These are phyloP conservation scores for Apaloderma vittatum DNA, from an alignment of 2,113 vertebrate species.

Conservation along the genomic window DNA sequence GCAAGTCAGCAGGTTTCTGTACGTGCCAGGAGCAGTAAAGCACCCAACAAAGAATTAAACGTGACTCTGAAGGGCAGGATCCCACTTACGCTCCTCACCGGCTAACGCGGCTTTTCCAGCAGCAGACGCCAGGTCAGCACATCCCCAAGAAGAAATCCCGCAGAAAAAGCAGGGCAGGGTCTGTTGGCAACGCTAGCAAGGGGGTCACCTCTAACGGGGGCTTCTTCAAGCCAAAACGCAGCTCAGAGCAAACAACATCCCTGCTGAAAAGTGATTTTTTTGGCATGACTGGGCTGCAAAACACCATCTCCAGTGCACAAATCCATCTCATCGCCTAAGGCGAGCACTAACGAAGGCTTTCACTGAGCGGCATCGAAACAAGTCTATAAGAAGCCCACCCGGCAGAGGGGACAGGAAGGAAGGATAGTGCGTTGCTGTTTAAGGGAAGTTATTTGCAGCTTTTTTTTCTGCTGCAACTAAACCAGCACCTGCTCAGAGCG, in stretches of 20 bases:
- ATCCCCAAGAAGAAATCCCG: background rate
- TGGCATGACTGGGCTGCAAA: background rate
- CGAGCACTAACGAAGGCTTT: background rate
- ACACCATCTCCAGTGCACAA: background rate
- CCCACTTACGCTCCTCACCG: background rate
- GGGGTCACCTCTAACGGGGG: background rate
- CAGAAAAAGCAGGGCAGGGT: background rate
- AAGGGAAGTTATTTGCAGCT: background rate
- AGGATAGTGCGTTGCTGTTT: fast-evolving
- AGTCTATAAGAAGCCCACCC: background rate
- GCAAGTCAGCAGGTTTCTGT: background rate
- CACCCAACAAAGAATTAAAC: background rate
- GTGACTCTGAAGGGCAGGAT: background rate
- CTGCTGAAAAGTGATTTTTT: background rate
- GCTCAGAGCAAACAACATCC: background rate
- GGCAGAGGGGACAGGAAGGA: background rate
- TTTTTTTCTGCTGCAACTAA: background rate
- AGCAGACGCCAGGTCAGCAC: background rate
- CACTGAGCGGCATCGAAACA: background rate
- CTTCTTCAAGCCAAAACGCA: background rate
- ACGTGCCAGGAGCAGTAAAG: background rate
- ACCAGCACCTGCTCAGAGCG: background rate
- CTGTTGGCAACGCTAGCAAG: background rate
- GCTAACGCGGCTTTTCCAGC: background rate
- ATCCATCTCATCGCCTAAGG: background rate